phyloP scores from a whole-genome alignment of 2,888 invertebrate species.

The Meloe dianella region DNA sequence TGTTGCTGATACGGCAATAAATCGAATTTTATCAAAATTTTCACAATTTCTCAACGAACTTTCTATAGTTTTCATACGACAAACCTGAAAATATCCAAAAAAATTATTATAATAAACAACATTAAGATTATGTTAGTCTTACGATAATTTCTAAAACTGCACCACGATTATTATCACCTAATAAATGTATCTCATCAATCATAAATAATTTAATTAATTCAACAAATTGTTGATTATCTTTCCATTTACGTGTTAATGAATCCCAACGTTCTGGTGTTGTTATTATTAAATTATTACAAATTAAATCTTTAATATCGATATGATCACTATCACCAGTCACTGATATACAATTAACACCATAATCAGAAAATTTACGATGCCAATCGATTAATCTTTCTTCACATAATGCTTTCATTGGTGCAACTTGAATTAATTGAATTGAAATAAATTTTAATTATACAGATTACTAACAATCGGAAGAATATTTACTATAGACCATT shows the following conservation, averaged over 20 bases:
- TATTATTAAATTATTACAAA: slow-evolving; percentile 67
- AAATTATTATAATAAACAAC: slow-evolving; percentile 11
- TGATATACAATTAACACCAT: slow-evolving; percentile 71
- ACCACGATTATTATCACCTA: slow-evolving; percentile 75
- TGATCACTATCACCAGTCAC: slow-evolving; percentile 79
- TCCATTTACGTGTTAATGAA: slow-evolving; percentile 76
- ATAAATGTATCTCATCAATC: slow-evolving; percentile 80
- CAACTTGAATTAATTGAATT: slow-evolving; percentile 70
- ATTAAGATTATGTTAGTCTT: slow-evolving; percentile 52
- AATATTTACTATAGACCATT: too few relatives aligned
- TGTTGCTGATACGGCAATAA: slow-evolving; percentile 80
- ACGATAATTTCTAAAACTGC: slow-evolving; percentile 81
- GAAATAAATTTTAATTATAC: too few relatives aligned
- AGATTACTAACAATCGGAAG: too few relatives aligned
- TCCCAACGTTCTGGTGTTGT: slow-evolving; percentile 90
- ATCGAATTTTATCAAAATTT: slow-evolving; percentile 60
- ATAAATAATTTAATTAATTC: slow-evolving; percentile 70
- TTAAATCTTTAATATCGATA: slow-evolving; percentile 63
- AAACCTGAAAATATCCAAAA: slow-evolving; percentile 43
- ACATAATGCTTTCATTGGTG: slow-evolving; percentile 81
- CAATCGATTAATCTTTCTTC: slow-evolving; percentile 75
- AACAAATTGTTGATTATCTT: slow-evolving; percentile 69
- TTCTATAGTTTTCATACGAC: slow-evolving; percentile 80
- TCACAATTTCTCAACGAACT: slow-evolving; percentile 38
- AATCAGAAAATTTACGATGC: slow-evolving; percentile 70